Conservation (phyloP, 2,797 vertebrate genomes). For the Percopsis omiscomaycus region DNA sequence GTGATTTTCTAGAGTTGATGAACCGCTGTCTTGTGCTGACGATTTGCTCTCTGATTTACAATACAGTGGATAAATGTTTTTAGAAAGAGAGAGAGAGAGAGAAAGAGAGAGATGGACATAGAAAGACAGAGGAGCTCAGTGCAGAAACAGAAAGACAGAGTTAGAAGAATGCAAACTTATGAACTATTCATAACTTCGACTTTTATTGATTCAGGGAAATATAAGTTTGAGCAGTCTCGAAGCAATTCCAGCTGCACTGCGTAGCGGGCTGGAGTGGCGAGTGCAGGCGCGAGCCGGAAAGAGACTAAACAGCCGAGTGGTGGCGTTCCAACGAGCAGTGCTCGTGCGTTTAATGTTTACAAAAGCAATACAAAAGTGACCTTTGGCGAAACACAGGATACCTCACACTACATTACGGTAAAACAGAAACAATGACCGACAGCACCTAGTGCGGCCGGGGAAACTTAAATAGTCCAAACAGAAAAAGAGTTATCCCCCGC, state of each 20-base stretch:
- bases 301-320: too few species aligned
- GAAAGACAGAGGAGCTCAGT: not conserved
- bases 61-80: conserved; percentile 19
- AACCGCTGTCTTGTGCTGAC: conserved; percentile 15
- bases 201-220: conserved; percentile 32
- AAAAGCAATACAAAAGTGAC: too few species aligned
- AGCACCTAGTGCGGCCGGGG: too few species aligned
- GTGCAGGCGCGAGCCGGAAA: too few species aligned
- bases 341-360: too few species aligned
- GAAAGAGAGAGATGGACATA: not conserved
- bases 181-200: conserved; percentile 1
- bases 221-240: conserved; percentile 27
- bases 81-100: conserved; percentile 16
- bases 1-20: conserved; percentile 28
- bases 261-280: too few species aligned
- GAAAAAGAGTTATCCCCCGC: too few species aligned
- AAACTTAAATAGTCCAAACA: too few species aligned
- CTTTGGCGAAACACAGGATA: too few species aligned
- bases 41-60: conserved; percentile 24
- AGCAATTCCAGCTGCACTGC: not conserved
- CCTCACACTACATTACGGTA: too few species aligned
- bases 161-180: conserved; percentile 24
- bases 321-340: too few species aligned
- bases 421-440: too few species aligned
- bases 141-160: conserved; percentile 1